Evolutionary conservation across 1,140 invertebrate species (phyloP), one percentile per base, ranked within the genome.

Genomic region (Drosophila navojoa): DNA sequence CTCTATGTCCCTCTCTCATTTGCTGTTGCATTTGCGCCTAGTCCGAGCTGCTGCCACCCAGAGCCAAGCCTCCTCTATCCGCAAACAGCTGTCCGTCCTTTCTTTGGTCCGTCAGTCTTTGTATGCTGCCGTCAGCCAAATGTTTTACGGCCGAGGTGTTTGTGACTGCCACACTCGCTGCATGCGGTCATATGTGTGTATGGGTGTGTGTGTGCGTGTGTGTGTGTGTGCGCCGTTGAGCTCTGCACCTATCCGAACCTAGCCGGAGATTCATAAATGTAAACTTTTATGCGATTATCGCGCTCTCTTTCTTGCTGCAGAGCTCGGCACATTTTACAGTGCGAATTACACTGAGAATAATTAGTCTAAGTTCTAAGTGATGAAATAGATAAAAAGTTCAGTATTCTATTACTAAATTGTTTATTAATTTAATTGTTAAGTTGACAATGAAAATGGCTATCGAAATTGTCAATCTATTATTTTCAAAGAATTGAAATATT

Each of bases 201-300:
- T 25, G 16, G 29, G 49, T n/a, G 13, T 71, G 70, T 55, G 44
- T 76, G 52, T 62, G 35, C 50, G 50, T 60, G 50, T 78, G 69
- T 52, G 47, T 27, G 55, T 19, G 22, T 64, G 54, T 25, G 29
- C 15, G 55, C 54, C 10, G 16, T 35, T 29, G 54, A 7, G 60
- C 58, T 64, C 60, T 78, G 75, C 78, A 89, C 82, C 82, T 87
- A 87, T 89, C 76, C 72, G 69, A 78, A 66, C 79, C 76, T 69
- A 66, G 55, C 61, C 58, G 63, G 58, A 75, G 82, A 79, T 77
- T 89, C 79, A 87, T 87, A 87, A 87, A 87, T 87, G 82, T 82
- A 79, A 87, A 87, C 82, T 79, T 86, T 86, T 87, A 87, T 87
- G 79, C 76, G 84, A 87, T 79, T 87, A 89, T 89, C 50, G 55